A percentile compares a stretch with the other conserved stretches of the same genome.
Evolutionary conservation across 2,888 invertebrate species (phyloP).

Genomic region (Eristalis arbustorum): DNA sequence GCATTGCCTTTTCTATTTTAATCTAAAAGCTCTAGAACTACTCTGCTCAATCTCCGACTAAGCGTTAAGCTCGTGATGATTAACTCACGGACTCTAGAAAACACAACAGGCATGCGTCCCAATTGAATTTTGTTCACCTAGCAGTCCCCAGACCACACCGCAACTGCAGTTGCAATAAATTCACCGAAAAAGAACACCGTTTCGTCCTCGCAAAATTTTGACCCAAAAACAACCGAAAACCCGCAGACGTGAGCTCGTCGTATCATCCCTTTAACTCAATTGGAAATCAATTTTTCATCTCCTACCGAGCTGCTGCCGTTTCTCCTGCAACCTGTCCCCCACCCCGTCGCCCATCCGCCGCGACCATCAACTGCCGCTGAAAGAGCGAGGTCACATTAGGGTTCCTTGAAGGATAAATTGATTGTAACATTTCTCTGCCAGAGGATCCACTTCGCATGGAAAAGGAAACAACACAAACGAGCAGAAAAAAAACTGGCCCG

Average conservation of each 20-base stretch:
- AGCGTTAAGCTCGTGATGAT: background rate
- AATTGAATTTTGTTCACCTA: background rate
- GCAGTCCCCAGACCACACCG: background rate
- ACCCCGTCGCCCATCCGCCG: background rate
- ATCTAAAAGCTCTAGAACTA: background rate
- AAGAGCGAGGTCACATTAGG: constrained; percentile 9
- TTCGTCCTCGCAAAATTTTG: background rate
- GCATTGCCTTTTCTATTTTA: too few species aligned
- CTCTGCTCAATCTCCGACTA: background rate
- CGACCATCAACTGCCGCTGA: background rate
- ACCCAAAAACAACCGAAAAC: background rate
- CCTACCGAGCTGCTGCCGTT: background rate
- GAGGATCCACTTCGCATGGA: constrained; percentile 1
- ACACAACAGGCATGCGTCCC: background rate
- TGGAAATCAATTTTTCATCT: constrained; percentile 41
- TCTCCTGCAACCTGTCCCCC: background rate
- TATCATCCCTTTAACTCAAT: constrained; percentile 26
- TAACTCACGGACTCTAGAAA: background rate
- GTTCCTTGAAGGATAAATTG: constrained; percentile 42
- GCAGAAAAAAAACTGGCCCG: background rate
- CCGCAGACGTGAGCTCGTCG: background rate
- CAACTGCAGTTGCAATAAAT: background rate
- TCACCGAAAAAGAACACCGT: background rate
- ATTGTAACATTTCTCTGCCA: constrained; percentile 34
- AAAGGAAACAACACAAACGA: background rate